Evolutionary conservation across 2,797 vertebrate species (phyloP), one percentile per base, ranked within the genome.

Genomic region (Sebastes aleutianus): DNA sequence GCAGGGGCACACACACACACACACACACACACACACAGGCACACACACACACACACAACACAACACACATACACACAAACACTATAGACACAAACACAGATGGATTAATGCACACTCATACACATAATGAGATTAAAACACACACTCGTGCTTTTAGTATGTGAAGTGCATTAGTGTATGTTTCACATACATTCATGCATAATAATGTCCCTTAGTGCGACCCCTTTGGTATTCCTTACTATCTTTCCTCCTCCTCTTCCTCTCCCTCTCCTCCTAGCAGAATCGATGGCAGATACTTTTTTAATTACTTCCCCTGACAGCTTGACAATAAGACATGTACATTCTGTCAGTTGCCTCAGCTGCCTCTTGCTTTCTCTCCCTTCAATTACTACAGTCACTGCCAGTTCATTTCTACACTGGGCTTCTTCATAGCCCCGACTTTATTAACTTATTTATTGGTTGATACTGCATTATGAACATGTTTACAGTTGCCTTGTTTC

Each of bases 251-350:
- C 16, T 68, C 18, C n/a, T 18, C 24, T n/a, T 67, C 31, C 9
- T 34, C 53, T 31, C 0, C 4, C 29, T 78, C 64, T 16, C 6
- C 70, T 65, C 47, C 57, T 89, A 66, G 29, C 57, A 4, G 22
- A 83, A 87, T 87, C 84, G 0, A 82, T 80, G 62, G 71, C 29
- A 78, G 83, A 62, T 74, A 78, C 70, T 85, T 86, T 79, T 90
- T 81, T 83, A 85, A 87, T 87, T 72, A 85, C 79, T 76, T 88
- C 81, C 76, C 75, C 61, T 50, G 81, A 87, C 70, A 81, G 69
- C 53, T 73, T 78, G 80, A 87, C 85, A 82, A 62, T 66, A 73
- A 78, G 58, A 79, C 80, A 61, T 77, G 77, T 66, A 57, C 59
- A 80, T 78, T 82, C 66, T 79, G 65, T 70, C 85, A 69, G 76